Conservation (phyloP, 2,113 vertebrate species). For the Trogon surrucura region DNA sequence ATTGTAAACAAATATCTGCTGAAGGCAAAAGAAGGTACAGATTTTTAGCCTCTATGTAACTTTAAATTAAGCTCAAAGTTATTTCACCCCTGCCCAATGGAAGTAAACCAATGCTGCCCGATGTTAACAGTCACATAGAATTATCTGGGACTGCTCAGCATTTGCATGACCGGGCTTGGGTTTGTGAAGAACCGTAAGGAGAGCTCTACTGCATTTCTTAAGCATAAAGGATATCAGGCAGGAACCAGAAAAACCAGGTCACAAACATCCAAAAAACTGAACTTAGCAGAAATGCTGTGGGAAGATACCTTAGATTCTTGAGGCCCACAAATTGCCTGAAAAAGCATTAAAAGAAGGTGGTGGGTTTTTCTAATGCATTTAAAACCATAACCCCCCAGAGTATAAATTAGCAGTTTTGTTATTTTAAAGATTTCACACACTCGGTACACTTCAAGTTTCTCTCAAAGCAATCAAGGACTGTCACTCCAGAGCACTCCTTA, state of each 20-base stretch:
- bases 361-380: too few species aligned
- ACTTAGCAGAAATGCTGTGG: conserved; percentile 83
- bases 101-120: neutral
- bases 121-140: neutral
- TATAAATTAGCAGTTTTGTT: neutral
- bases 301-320: conserved; percentile 79
- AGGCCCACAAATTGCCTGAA: conserved; percentile 80
- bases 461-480: neutral
- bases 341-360: neutral
- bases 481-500: neutral
- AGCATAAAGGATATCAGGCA: conserved; percentile 92
- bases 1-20: neutral
- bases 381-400: too few species aligned
- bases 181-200: neutral
- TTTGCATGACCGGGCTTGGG: neutral
- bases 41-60: neutral
- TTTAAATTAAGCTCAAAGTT: neutral
- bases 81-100: neutral
- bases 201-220: neutral
- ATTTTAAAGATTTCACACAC: neutral
- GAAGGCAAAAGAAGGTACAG: neutral
- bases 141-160: neutral
- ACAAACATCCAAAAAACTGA: conserved; percentile 91
- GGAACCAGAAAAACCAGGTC: conserved; percentile 91
- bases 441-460: neutral